Evolutionary conservation across 2,797 vertebrate species (phyloP), one percentile per base, ranked within the genome.

Genomic region (Rhinophrynus dorsalis): DNA sequence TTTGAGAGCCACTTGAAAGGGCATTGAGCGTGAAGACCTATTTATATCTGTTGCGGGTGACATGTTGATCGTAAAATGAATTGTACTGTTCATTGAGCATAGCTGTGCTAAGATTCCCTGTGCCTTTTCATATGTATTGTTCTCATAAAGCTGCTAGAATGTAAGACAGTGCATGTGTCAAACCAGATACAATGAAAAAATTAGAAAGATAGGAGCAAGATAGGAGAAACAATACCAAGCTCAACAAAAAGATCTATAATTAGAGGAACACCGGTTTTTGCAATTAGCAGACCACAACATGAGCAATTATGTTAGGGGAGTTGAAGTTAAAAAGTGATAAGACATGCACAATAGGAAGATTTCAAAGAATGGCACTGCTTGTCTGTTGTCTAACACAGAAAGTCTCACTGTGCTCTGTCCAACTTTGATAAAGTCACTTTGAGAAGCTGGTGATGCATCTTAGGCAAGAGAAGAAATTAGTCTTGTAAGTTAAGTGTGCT

Each of bases 221-320:
- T 37, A 23, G n/a, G 18, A 38, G 44, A 51, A 23, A n/a, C 9
- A 68, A 50, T 60, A 58, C 4, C 55, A n/a, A 17, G 17, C 15
- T 48, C 23, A 60, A 60, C 66, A 60, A 51, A 60, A 58, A 17
- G 42, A 26, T 47, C 37, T 40, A 17, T 44, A 60, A 68, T 68
- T 68, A 68, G 42, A 20, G 5, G 33, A 38, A 32, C 24, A 40
- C 56, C 24, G 2, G 30, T 26, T 32, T 32, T n/a, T 68, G 56
- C 57, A 68, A 68, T 68, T 59, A 60, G 47, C n/a, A 24, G 33
- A 30, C 45, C 23, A 10, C 56, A 59, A 23, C 24, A 27, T 24
- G 20, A 50, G 15, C 37, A 51, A 68, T 51, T 68, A 59, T 38
- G 23, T 50, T 17, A 15, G 21, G 15, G 9, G 10, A 17, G 13